phyloP scores from a whole-genome alignment of 2,888 invertebrate species.

The Himalopsyche tibetana region DNA sequence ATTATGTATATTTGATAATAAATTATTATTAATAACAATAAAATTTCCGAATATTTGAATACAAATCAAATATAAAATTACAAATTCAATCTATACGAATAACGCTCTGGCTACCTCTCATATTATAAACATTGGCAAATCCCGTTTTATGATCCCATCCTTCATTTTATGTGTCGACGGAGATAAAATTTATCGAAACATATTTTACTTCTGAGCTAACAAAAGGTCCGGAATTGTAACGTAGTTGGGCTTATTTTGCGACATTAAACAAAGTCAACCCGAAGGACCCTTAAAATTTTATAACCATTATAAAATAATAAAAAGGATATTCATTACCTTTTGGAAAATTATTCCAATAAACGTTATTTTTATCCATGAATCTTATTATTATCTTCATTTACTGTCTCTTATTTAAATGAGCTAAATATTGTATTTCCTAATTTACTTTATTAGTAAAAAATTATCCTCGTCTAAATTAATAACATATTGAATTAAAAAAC shows the following conservation, averaged over 20 bases:
- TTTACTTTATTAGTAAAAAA: too few species aligned
- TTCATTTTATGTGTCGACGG: constrained; percentile 37
- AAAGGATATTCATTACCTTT: background rate
- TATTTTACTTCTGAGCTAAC: constrained; percentile 21
- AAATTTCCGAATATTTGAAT: too few species aligned
- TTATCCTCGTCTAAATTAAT: too few species aligned
- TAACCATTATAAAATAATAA: constrained; percentile 30
- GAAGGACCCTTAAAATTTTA: background rate
- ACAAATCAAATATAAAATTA: background rate
- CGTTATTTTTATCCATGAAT: too few species aligned
- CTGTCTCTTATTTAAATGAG: too few species aligned
- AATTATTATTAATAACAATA: too few species aligned
- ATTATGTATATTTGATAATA: too few species aligned
- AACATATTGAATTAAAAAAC: too few species aligned
- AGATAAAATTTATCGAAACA: constrained; percentile 49
- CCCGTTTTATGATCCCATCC: constrained; percentile 45
- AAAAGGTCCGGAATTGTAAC: constrained; percentile 3
- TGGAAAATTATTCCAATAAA: background rate
- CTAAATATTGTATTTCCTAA: too few species aligned
- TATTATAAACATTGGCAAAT: constrained; percentile 6
- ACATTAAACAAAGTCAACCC: constrained; percentile 4
- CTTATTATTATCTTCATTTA: too few species aligned
- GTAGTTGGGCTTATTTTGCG: constrained; percentile 14
- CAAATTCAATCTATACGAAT: constrained; percentile 1
- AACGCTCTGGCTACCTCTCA: background rate